Base-by-base conservation (phyloP, 2,888 invertebrate species). In the Caenorhabditis imperialis region DNA sequence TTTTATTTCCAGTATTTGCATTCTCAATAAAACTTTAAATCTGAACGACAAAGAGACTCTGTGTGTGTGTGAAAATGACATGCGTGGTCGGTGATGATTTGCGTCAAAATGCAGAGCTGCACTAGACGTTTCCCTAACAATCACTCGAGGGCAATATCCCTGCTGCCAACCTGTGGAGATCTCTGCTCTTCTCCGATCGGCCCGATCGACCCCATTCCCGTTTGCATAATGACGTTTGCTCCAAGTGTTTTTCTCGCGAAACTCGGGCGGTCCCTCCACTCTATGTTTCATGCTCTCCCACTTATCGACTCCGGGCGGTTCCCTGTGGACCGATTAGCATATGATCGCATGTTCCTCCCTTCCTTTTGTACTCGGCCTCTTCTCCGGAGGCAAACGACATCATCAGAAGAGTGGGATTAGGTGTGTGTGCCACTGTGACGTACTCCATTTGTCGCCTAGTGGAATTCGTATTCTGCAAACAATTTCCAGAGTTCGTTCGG, bases 291-390 rank as follows among this genome's bases (percentile, higher is more conserved):
- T 37, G 55, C 48, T 54, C 55, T 55, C 53, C 45, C 30, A 50
- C 65, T 65, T 65, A 65, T 65, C 55, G 55, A 57, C 65, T 62
- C 33, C 20, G 44, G 35, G 18, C 27, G 8, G 63, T 33, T 63
- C 63, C 63, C 63, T 18, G 23, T 14, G 63, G 63, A 63, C 54
- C 55, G 47, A 63, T 63, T 55, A 63, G 48, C 63, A 48, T 57
- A 57, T 65, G 57, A 57, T 57, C 57, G 65, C 57, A 50, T 65
- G 65, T 65, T 65, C 63, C 38, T 22, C 40, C 47, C 38, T 45
- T 47, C 45, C 37, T 42, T 12, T 40, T 42, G 18, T 18, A 2
- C 20, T 18, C 22, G 7, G 7, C 20, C 30, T 14, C 35, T 35
- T 22, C n/a, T 54, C 54, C 54, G 4, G 44, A 14, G 18, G 23